phyloP scores from a whole-genome alignment of 2,797 vertebrate species.

The Acanthurus leucopareius region DNA sequence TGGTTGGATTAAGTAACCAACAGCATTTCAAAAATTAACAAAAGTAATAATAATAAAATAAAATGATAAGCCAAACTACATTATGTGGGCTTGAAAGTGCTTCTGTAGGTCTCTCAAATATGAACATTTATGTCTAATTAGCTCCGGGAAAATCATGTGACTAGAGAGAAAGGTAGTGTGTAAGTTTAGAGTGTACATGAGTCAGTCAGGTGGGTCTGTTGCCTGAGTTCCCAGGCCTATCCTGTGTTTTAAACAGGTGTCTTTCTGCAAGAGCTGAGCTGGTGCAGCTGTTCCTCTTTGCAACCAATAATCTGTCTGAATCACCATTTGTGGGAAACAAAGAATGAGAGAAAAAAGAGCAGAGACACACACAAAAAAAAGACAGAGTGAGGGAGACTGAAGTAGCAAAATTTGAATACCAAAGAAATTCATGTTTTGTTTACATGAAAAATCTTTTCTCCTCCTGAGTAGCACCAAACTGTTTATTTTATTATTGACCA shows the following conservation, averaged over 20 bases:
- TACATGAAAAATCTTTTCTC: slow-evolving; percentile 22
- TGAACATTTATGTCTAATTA: slow-evolving; percentile 49
- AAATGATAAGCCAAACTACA: no score
- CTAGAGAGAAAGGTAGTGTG: slow-evolving; percentile 5
- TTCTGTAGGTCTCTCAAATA: slow-evolving; percentile 51
- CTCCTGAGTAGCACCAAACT: slow-evolving; percentile 6
- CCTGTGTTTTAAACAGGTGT: slow-evolving; percentile 79
- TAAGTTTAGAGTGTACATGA: background rate
- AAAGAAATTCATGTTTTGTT: slow-evolving; percentile 17
- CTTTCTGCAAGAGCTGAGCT: slow-evolving; percentile 49
- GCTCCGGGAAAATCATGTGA: slow-evolving; percentile 21
- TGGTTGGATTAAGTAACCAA: no score
- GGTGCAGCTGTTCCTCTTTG: slow-evolving; percentile 79
- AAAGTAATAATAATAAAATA: no score
- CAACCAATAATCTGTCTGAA: slow-evolving; percentile 76
- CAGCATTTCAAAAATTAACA: no score
- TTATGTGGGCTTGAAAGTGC: background rate
- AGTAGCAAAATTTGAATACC: slow-evolving; percentile 12
- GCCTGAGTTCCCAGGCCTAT: slow-evolving; percentile 61
- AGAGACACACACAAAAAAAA: slow-evolving; percentile 2
- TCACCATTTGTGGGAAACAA: slow-evolving; percentile 60
- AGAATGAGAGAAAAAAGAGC: slow-evolving; percentile 7
- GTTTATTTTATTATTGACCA: slow-evolving; percentile 11
- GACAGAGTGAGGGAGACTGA: background rate
- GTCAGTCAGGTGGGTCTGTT: slow-evolving; percentile 27